Evolutionary conservation across 2,113 vertebrate species (phyloP), one percentile per base, ranked within the genome.

Genomic region (Lichenostomus cassidix): DNA sequence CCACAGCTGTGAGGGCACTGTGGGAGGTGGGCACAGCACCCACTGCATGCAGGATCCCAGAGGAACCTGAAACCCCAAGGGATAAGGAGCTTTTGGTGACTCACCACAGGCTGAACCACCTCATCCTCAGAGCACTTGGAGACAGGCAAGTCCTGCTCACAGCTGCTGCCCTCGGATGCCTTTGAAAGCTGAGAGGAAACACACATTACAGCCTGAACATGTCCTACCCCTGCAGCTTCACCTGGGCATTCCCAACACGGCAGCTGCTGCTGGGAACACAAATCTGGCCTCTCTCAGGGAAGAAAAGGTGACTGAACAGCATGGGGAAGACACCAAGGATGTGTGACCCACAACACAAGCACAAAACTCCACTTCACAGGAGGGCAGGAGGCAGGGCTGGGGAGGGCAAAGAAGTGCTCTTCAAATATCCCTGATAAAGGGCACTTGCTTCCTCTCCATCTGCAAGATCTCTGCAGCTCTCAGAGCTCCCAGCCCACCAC

Each of bases 151-250:
- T 95, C 97, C 74, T 97, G 97, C 58, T 73, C 22, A 5, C 87
- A 94, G 42, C 97, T 93, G 1, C 96, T 98, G 67, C 44, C 46
- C 50, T 97, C 90, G 0, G 95, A 98, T 15, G 90, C 97, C 98
- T 98, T 95, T 2, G 95, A 92, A 83, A 83, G 97, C 49, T 65
- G 55, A 60, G 56, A 67, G 85, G 23, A 63, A 55, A 94, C 1
- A 2, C 0, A 11, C 2, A 0, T 91, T 31, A 64, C 6, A 83
- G 47, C 21, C 50, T 55, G 82, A 1, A 7, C 11, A 0, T 0
- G 3, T 29, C 21, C 24, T 2, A 20, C 2, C 31, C 55, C 74
- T 12, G 39, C 77, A 19, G 39, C 49, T 37, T 15, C 86, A 31
- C 37, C 53, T 4, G 23, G 37, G 52, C 50, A 8, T 4, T 64